Conservation (phyloP, 2,888 invertebrate species). For the Drosophila macrospina region DNA sequence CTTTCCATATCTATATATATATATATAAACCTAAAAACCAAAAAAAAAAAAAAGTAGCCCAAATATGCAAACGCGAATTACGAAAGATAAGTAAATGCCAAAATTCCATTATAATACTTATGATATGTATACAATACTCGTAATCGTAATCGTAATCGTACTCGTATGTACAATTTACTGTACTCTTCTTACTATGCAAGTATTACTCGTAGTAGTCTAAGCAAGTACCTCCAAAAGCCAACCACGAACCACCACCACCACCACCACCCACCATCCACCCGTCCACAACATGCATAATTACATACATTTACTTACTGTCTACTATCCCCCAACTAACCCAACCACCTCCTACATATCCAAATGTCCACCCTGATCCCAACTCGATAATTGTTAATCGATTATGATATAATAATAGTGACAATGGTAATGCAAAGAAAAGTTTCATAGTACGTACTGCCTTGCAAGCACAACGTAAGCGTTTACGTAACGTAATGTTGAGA, state of each 20-base stretch:
- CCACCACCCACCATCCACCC: background rate
- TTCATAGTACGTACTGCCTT: conserved; percentile 77
- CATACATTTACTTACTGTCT: conserved; percentile 35
- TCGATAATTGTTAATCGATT: conserved; percentile 20
- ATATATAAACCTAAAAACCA: conserved; percentile 29
- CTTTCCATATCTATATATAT: conserved; percentile 51
- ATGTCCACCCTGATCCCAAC: conserved; percentile 12
- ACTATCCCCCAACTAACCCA: background rate
- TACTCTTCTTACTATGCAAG: conserved; percentile 70
- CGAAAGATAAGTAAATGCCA: conserved; percentile 77
- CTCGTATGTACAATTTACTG: conserved; percentile 51
- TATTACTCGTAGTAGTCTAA: conserved; percentile 77
- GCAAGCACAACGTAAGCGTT: conserved; percentile 62
- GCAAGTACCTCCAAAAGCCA: conserved; percentile 57
- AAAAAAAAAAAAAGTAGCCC: conserved; percentile 50
- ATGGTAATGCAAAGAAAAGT: conserved; percentile 62
- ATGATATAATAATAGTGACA: conserved; percentile 41
- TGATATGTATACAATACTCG: conserved; percentile 68
- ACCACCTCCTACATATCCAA: background rate
- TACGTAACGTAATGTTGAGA: conserved; percentile 56
- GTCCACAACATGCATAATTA: conserved; percentile 32
- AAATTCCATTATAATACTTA: conserved; percentile 75
- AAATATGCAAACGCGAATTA: conserved; percentile 57
- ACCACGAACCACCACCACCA: conserved; percentile 9
- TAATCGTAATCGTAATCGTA: conserved; percentile 53